Base-by-base conservation (phyloP, 2,888 invertebrate genomes). In the Elegia similella region DNA sequence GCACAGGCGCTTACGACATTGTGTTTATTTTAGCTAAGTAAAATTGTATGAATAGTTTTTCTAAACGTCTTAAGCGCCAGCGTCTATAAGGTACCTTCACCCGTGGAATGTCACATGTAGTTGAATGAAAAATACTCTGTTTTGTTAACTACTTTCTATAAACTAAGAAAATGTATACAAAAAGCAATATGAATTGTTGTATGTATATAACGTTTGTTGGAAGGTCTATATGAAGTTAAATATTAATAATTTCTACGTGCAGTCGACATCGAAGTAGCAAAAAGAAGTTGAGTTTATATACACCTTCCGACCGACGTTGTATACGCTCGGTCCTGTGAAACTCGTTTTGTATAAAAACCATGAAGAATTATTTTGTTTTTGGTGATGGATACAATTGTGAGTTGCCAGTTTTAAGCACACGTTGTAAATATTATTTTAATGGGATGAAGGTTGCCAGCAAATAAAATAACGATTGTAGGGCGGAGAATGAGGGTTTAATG, bases 341-440 rank as follows among this genome's bases (percentile, higher is more conserved):
- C 17, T 16, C 10, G 30, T 17, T 34, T 32, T 50, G 48, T 50
- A 34, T 6, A 34, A 48, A 32, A 15, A 48, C 15, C 50, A 50
- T 50, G 50, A 3, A 16, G 50, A n/a, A 17, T 17, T 15, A 17
- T 30, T 30, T 47, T 10, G 5, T 47, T 13, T 16, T 16, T 5
- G 50, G 50, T 50, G 50, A 50, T 17, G 34, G 50, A 32, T 38
- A 38, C n/a, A 38, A 12, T 10, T 38, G 38, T 38, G 38, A 38
- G 12, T 50, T 17, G 34, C 30, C 16, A 38, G 34, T 34, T 46
- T 50, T 10, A 44, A 16, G 15, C 16, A 50, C 17, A 12, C 34
- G 34, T 50, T 50, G 50, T 50, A 50, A 34, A 50, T 50, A 50
- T 50, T 50, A 50, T 50, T 50, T 50, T 16, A 34, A 16, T 12